Evolutionary conservation across 2,113 vertebrate species (phyloP).

Genomic region (Orycteropus afer): DNA sequence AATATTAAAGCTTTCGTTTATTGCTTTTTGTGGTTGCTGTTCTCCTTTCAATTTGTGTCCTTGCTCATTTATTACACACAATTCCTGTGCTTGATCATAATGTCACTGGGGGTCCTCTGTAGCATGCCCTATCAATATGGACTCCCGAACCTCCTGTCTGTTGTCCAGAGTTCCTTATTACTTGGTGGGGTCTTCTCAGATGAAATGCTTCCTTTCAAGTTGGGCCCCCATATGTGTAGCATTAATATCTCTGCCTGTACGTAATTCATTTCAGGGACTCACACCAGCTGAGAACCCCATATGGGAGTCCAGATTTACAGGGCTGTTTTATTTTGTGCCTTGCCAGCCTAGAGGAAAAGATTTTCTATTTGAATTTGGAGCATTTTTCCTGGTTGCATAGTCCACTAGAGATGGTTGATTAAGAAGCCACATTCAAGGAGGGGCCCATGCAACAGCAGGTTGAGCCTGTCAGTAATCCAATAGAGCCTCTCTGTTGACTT

Average conservation of each 20-base stretch:
- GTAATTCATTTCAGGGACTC: slow-evolving; percentile 87
- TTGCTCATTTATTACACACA: slow-evolving; percentile 70
- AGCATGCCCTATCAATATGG: slow-evolving; percentile 78
- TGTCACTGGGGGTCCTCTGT: slow-evolving; percentile 68
- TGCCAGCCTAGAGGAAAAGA: slow-evolving; percentile 85
- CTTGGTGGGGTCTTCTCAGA: slow-evolving; percentile 79
- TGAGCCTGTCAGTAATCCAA: background rate
- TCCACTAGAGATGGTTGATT: slow-evolving; percentile 83
- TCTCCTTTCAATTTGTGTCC: slow-evolving; percentile 58
- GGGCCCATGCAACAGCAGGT: background rate
- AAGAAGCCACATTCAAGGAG: slow-evolving; percentile 80
- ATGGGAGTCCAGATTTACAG: slow-evolving; percentile 87
- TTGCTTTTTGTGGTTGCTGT: slow-evolving; percentile 30
- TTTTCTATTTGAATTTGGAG: slow-evolving; percentile 86
- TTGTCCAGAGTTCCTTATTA: slow-evolving; percentile 84
- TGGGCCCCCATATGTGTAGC: slow-evolving; percentile 85
- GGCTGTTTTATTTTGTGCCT: slow-evolving; percentile 86
- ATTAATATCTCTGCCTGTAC: slow-evolving; percentile 86
- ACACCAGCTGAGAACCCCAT: slow-evolving; percentile 89
- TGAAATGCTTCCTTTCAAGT: slow-evolving; percentile 87
- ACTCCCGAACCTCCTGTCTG: slow-evolving; percentile 72
- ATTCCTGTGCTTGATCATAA: slow-evolving; percentile 54
- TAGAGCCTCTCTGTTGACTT: background rate
- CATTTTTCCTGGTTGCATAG: slow-evolving; percentile 82
- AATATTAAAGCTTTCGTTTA: slow-evolving; percentile 31